A percentile compares a stretch with the other conserved stretches of the same genome.
Evolutionary conservation across 2,113 vertebrate genomes (phyloP).

Genomic region (Periophthalmus modestus): DNA sequence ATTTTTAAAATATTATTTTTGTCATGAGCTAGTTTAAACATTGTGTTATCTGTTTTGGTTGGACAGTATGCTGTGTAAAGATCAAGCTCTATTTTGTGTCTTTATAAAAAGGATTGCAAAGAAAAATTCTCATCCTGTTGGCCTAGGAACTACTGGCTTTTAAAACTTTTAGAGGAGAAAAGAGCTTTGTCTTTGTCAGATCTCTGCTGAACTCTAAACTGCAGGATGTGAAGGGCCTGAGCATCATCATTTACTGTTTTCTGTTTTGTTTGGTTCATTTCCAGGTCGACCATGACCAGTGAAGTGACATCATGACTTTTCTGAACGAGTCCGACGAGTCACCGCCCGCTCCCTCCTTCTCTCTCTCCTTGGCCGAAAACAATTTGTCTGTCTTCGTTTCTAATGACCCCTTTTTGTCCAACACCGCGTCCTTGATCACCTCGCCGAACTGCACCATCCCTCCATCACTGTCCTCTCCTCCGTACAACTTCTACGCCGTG

Average conservation of each 20-base stretch:
- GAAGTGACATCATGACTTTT: constrained; percentile 59
- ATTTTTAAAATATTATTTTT: too few relatives aligned
- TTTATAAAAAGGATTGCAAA: background rate
- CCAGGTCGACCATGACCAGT: constrained; percentile 48
- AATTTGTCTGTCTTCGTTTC: constrained; percentile 47
- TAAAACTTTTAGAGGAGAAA: too few relatives aligned
- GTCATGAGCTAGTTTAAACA: too few relatives aligned
- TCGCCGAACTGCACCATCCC: constrained; percentile 65
- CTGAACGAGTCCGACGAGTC: constrained; percentile 51
- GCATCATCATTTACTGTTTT: constrained; percentile 21
- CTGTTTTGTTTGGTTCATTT: constrained; percentile 38
- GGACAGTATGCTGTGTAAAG: too few relatives aligned
- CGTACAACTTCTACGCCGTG: constrained; percentile 79
- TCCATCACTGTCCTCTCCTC: constrained; percentile 48
- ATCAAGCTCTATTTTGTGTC: background rate
- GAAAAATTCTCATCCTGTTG: background rate
- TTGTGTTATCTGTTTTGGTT: too few relatives aligned
- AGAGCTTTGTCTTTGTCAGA: background rate
- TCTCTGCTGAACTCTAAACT: constrained; percentile 13
- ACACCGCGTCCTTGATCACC: constrained; percentile 20
- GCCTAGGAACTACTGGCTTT: constrained; percentile 1
- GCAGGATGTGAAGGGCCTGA: background rate
- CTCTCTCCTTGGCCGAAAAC: constrained; percentile 25
- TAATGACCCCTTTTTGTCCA: constrained; percentile 35
- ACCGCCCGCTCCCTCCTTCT: constrained; percentile 23